Evolutionary conservation across 2,888 invertebrate genomes (phyloP).

Genomic region (Pachymerium ferrugineum): DNA sequence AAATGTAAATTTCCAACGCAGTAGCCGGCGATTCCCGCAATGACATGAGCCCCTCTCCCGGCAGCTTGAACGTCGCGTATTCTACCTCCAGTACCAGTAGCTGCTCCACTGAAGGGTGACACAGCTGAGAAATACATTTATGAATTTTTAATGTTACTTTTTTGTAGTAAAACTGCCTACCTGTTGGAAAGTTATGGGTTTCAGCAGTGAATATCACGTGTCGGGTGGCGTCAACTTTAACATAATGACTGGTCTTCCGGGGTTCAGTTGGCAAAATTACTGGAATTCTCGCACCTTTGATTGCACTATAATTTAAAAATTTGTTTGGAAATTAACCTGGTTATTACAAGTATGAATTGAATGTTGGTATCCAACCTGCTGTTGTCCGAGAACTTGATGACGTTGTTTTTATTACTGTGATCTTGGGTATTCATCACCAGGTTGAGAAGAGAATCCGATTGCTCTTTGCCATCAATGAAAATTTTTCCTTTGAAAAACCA

Average conservation of each 20-base stretch:
- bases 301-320: conserved; percentile 61
- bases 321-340: not conserved
- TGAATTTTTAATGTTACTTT: conserved; percentile 17
- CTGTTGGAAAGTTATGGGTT: conserved; percentile 97
- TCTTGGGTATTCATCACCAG: conserved; percentile 88
- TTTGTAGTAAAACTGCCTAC: conserved; percentile 31
- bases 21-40: conserved; percentile 95
- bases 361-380: too few relatives aligned
- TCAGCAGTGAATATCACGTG: conserved; percentile 97
- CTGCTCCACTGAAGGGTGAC: conserved; percentile 95
- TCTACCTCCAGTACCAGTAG: conserved; percentile 94
- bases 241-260: conserved; percentile 58
- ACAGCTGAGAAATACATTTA: conserved; percentile 55
- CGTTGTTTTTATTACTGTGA: conserved; percentile 81
- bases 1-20: conserved; percentile 88
- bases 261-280: conserved; percentile 65
- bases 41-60: conserved; percentile 86
- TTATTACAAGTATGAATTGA: too few relatives aligned
- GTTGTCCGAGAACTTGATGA: conserved; percentile 91
- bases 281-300: conserved; percentile 69
- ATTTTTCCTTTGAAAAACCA: conserved; percentile 97
- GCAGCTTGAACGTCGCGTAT: conserved; percentile 92
- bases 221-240: conserved; percentile 56
- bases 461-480: conserved; percentile 70
- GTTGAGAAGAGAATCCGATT: conserved; percentile 77